Evolutionary conservation across 2,888 invertebrate species (phyloP).

Genomic region (Nomada fabriciana): DNA sequence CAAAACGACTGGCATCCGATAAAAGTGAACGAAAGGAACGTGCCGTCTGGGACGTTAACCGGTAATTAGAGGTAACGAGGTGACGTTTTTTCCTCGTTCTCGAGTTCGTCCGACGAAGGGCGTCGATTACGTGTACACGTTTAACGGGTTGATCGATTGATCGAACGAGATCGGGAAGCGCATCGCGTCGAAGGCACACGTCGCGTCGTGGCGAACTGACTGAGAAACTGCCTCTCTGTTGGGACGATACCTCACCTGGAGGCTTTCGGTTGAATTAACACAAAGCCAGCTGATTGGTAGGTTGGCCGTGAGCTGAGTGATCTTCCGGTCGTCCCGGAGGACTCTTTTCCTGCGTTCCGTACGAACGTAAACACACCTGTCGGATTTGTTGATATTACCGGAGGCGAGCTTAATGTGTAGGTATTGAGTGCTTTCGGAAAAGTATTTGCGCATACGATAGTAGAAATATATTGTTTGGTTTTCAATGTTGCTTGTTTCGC

Average conservation of each 20-base stretch:
- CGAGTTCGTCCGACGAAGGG: not conserved
- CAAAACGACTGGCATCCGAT: not conserved
- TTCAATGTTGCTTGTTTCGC: no score
- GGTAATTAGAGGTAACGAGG: not conserved
- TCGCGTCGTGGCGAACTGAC: conserved; percentile 75
- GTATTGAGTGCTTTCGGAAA: no score
- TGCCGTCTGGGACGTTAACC: no score
- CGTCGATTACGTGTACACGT: not conserved
- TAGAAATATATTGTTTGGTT: no score
- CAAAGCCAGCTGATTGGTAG: conserved; percentile 61
- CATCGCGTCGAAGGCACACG: conserved; percentile 71
- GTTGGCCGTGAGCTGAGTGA: conserved; percentile 25
- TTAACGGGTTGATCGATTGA: conserved; percentile 26
- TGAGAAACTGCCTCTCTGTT: conserved; percentile 32
- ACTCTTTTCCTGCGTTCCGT: not conserved
- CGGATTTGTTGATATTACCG: not conserved
- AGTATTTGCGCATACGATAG: no score
- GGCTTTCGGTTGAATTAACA: conserved; percentile 63
- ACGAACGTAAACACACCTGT: conserved; percentile 29
- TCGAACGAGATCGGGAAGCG: conserved; percentile 59
- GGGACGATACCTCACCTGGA: conserved; percentile 48
- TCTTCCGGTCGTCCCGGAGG: conserved; percentile 20
- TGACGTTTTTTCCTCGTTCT: not conserved
- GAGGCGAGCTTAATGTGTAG: no score
- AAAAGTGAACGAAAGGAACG: not conserved